Evolutionary conservation across 2,113 vertebrate genomes (phyloP), one percentile per base, ranked within the genome.

Genomic region (Hemiprocne comata): DNA sequence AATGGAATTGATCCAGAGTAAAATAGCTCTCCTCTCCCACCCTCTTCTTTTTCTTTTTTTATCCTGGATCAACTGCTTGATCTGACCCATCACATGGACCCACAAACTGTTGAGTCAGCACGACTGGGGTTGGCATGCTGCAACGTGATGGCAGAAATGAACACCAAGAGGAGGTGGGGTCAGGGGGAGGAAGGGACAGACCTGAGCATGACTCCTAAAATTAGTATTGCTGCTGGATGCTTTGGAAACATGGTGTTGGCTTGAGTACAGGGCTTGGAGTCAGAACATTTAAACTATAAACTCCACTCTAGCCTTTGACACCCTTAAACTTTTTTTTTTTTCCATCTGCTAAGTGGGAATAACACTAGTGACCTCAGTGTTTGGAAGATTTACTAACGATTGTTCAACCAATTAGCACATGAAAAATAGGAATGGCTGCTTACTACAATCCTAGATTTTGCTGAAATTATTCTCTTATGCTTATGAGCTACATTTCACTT

Each of bases 91-190:
- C 40, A 24, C 24, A 23, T 75, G 53, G 91, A 26, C 25, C 25
- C 61, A 71, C 29, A 73, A 92, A 44, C 73, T 93, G 89, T 78
- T 93, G 94, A 93, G 61, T 97, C 95, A 96, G 93, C 94, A 91
- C 61, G 85, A 44, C 57, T 75, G 80, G 87, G 38, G 50, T 20
- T 96, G 95, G 80, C 86, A 75, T 14, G 38, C 80, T 93, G 73
- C 82, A 88, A 42, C 0, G 1, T 5, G 23, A 24, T 80, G 83
- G 72, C 76, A 95, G 91, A 85, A 93, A 82, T 69, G 53, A 87
- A 78, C 53, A 87, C 86, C 69, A 44, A 60, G 73, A 81, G 75
- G 77, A 87, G 85, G 33, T 65, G 13, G 93, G 67, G 85, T 29
- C 69, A 86, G 38, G 76, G 71, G 53, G 61, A 92, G 62, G 70